Conservation (phyloP, 2,888 invertebrate genomes). For the Oithona nana region DNA sequence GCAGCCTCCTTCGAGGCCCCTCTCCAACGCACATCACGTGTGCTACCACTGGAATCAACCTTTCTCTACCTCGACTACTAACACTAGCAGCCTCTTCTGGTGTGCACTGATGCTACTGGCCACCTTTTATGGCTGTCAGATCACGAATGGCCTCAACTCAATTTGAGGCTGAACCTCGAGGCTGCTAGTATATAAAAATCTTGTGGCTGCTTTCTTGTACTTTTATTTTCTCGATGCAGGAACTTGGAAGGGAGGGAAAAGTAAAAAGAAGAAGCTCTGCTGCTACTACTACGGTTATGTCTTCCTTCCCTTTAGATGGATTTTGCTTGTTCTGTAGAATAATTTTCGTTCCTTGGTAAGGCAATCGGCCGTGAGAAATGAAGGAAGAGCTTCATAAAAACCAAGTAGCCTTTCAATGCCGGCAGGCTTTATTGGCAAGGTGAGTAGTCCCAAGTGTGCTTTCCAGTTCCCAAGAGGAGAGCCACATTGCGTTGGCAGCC, state of each 20-base stretch:
- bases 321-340: background rate
- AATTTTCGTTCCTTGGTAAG: background rate
- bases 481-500: background rate
- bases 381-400: background rate
- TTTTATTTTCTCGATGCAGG: too few relatives aligned
- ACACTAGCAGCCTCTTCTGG: too few relatives aligned
- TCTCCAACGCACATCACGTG: too few relatives aligned
- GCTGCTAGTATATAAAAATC: too few relatives aligned
- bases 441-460: background rate
- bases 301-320: background rate
- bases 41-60: too few relatives aligned
- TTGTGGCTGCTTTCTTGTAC: too few relatives aligned
- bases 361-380: background rate
- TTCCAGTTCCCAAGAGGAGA: background rate
- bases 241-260: too few relatives aligned
- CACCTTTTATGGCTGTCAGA: background rate
- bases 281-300: too few relatives aligned
- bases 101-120: too few relatives aligned
- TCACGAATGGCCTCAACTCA: background rate
- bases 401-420: background rate
- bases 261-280: too few relatives aligned
- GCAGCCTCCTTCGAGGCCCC: too few relatives aligned
- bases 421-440: background rate
- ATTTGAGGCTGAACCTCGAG: too few relatives aligned
- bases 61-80: background rate